A percentile compares a stretch with the other conserved stretches of the same genome.
These are phyloP conservation scores for Hirtodrosophila histrioides DNA, from an alignment of 2,888 invertebrate species.

Conservation along the genomic window DNA sequence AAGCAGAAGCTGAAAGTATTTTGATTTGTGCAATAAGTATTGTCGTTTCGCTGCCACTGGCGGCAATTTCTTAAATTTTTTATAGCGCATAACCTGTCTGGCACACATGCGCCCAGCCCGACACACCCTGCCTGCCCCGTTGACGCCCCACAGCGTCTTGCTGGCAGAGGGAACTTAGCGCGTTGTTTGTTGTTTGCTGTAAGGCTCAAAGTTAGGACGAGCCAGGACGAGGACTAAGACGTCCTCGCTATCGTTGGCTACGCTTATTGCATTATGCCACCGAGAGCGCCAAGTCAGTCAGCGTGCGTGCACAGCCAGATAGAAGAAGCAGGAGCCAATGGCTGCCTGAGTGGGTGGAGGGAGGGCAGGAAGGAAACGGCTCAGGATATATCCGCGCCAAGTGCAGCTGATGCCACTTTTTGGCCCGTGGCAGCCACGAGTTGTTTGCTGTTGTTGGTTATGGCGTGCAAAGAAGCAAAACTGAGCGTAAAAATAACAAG, in stretches of 20 bases:
- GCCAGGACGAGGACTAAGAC: conserved; percentile 19
- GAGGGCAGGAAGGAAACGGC: conserved; percentile 32
- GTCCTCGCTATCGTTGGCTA: conserved; percentile 71
- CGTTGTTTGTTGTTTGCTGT: conserved; percentile 51
- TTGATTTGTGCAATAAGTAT: conserved; percentile 80
- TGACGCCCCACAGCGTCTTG: conserved; percentile 32
- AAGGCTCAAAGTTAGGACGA: conserved; percentile 57
- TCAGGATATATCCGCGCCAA: conserved; percentile 71
- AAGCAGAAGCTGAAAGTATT: conserved; percentile 57
- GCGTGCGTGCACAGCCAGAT: conserved; percentile 62
- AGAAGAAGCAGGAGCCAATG: background rate
- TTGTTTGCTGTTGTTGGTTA: conserved; percentile 60
- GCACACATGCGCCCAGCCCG: conserved; percentile 66
- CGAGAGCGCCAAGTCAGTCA: conserved; percentile 49
- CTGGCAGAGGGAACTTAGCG: conserved; percentile 40
- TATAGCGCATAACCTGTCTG: conserved; percentile 79
- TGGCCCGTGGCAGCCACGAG: conserved; percentile 70
- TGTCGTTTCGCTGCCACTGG: conserved; percentile 73
- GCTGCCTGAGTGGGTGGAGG: background rate
- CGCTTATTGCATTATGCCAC: conserved; percentile 77
- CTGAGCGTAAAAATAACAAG: conserved; percentile 38
- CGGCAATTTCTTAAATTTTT: conserved; percentile 79
- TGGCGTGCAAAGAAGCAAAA: conserved; percentile 54
- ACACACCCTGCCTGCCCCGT: background rate
- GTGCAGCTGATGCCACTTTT: conserved; percentile 77